Conservation (phyloP, 2,797 vertebrate species). For the Podarcis lilfordi region DNA sequence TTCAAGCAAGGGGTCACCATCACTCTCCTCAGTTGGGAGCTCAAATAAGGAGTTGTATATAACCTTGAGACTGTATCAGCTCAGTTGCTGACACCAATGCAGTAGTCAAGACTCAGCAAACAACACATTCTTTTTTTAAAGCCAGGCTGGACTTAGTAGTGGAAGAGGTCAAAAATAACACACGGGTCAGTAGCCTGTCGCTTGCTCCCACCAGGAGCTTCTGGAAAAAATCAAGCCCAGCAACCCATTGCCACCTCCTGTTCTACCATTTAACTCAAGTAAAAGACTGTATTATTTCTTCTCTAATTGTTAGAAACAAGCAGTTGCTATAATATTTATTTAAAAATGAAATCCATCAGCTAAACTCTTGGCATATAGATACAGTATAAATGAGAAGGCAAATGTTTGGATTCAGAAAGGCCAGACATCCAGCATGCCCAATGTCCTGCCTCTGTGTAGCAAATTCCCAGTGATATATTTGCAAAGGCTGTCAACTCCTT, state of each 20-base stretch:
- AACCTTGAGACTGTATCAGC: background rate
- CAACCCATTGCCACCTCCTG: background rate
- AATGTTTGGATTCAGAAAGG: constrained; percentile 34
- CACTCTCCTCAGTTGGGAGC: background rate
- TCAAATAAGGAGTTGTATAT: background rate
- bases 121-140: background rate
- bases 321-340: background rate
- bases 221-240: background rate
- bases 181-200: background rate
- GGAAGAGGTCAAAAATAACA: background rate
- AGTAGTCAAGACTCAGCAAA: background rate
- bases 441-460: constrained; percentile 43
- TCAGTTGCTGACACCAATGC: background rate
- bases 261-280: background rate
- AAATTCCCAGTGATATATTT: background rate
- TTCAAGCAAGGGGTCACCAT: too few relatives aligned
- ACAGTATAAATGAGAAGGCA: constrained; percentile 22
- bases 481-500: background rate
- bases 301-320: background rate
- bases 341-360: background rate
- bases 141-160: background rate
- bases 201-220: background rate
- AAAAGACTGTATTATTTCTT: background rate
- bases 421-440: constrained; percentile 16
- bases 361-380: constrained; percentile 20